phyloP scores from a whole-genome alignment of 1,140 invertebrate genomes.

The Coptotermes formosanus region DNA sequence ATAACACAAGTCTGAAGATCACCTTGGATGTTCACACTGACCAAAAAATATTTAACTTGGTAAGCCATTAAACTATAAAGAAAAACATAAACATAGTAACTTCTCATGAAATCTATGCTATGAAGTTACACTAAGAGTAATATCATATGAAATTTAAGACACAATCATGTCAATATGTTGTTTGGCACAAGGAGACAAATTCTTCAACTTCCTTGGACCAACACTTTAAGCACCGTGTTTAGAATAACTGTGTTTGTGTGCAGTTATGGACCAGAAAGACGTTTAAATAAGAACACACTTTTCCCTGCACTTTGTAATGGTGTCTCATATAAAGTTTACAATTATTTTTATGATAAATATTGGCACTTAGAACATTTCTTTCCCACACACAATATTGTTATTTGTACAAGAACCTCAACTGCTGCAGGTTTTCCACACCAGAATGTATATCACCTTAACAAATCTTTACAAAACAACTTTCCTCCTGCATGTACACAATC shows the following conservation, averaged over 20 bases:
- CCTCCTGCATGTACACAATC: too few species aligned
- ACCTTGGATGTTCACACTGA: too few species aligned
- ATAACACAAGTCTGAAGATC: too few species aligned
- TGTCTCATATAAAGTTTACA: neutral
- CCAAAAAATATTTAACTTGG: too few species aligned
- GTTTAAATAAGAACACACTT: neutral
- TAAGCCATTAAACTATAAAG: too few species aligned
- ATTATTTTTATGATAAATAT: constrained; percentile 1
- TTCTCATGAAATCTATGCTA: too few species aligned
- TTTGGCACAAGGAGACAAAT: neutral
- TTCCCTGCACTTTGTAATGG: neutral
- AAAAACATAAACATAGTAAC: too few species aligned
- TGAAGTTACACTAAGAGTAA: neutral
- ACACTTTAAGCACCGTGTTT: neutral
- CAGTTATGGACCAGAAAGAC: neutral
- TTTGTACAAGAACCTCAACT: too few species aligned
- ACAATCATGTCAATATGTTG: neutral
- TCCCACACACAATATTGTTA: neutral
- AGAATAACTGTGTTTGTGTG: neutral
- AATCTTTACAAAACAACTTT: neutral
- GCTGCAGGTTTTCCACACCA: too few species aligned
- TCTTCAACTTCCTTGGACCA: too few species aligned
- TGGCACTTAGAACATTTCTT: neutral
- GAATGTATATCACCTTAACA: neutral
- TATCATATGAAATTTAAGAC: neutral